phyloP scores from a whole-genome alignment of 2,113 vertebrate species.

The Leucosticte australis region DNA sequence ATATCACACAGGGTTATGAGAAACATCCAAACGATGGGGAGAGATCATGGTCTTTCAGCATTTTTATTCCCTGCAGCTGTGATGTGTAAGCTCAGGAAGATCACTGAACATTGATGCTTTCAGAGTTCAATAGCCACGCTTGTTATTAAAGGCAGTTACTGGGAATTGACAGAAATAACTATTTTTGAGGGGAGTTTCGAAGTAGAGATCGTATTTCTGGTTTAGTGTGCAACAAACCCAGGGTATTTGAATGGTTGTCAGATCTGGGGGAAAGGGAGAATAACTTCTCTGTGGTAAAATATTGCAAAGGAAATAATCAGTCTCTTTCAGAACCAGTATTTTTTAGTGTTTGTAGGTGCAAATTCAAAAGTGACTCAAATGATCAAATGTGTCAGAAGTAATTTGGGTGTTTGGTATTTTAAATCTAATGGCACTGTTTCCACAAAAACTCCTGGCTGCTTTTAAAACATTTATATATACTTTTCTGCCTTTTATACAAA shows the following conservation, averaged over 20 bases:
- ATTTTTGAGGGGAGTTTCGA: conserved; percentile 41
- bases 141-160: conserved; percentile 26
- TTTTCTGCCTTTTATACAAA: conserved; percentile 32
- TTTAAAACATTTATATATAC: conserved; percentile 15
- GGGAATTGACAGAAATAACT: conserved; percentile 40
- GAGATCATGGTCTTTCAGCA: not conserved
- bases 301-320: conserved; percentile 24
- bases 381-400: conserved; percentile 39
- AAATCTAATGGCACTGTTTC: conserved; percentile 19
- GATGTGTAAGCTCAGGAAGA: not conserved
- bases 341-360: conserved; percentile 38
- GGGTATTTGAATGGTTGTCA: not conserved
- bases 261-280: not conserved
- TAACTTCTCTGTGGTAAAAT: conserved; percentile 15
- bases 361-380: conserved; percentile 11
- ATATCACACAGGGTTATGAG: conserved; percentile 16
- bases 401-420: conserved; percentile 22
- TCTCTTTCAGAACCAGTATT: not conserved
- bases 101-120: conserved; percentile 15
- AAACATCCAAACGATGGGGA: not conserved
- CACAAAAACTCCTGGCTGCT: not conserved
- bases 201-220: conserved; percentile 15
- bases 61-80: conserved; percentile 35
- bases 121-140: conserved; percentile 3
- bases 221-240: conserved; percentile 20